Percentiles rank a stretch among this genome's conserved stretches.
These are phyloP conservation scores for Uria lomvia DNA, from an alignment of 2,113 vertebrate species.

Conservation along the genomic window DNA sequence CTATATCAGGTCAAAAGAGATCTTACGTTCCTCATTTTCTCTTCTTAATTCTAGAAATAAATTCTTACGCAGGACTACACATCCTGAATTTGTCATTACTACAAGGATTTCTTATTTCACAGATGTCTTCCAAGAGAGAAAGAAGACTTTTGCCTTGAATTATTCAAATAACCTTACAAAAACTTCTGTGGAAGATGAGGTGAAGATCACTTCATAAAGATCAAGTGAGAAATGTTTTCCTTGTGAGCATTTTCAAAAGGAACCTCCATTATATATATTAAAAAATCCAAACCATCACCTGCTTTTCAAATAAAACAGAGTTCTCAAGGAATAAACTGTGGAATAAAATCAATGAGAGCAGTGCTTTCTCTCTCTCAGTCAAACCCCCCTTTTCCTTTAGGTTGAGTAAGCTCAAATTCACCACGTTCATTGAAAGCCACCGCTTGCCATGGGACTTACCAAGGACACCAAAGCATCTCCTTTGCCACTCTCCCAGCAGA, in stretches of 20 bases:
- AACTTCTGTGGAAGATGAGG: neutral
- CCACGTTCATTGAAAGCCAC: neutral
- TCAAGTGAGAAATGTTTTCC: neutral
- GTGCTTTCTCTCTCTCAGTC: neutral
- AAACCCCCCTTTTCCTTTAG: neutral
- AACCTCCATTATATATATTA: no score
- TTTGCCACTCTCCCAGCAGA: neutral
- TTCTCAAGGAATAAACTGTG: neutral
- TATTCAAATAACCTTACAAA: neutral
- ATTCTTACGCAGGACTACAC: neutral
- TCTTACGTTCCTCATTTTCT: neutral
- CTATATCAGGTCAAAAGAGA: neutral
- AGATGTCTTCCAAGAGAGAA: neutral
- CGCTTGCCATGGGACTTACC: neutral
- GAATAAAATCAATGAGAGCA: neutral
- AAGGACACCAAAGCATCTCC: neutral
- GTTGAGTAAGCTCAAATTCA: neutral
- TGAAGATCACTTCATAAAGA: neutral
- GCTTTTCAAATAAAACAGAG: neutral
- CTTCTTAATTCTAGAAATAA: neutral
- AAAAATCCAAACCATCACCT: neutral
- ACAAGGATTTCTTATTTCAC: neutral
- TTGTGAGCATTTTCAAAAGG: neutral
- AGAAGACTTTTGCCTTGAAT: neutral
- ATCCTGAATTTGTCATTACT: neutral